Evolutionary conservation across 30 jellyfish, hydroid and myxozoan species (phyloP).

Genomic region (Rhopilema esculentum): DNA sequence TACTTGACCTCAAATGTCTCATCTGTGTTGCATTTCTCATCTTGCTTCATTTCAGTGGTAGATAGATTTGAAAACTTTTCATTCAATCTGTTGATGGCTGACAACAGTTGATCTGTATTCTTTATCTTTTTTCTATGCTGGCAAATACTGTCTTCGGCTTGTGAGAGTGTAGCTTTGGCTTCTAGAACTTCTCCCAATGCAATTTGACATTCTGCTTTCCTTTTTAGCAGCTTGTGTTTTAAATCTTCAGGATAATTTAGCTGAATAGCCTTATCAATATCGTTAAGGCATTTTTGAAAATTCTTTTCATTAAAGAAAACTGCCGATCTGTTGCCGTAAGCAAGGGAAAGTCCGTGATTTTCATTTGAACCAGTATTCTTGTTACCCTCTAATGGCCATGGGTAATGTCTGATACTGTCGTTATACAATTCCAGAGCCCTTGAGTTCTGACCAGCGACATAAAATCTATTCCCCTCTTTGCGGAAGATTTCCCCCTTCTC

Average conservation of each 20-base stretch:
- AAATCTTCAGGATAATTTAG: slow-evolving; percentile 55
- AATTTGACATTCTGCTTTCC: slow-evolving; percentile 58
- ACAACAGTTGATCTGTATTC: background rate
- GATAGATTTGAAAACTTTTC: background rate
- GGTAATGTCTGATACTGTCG: slow-evolving; percentile 57
- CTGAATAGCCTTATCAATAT: slow-evolving; percentile 67
- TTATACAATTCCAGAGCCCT: slow-evolving; percentile 78
- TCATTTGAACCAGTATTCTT: background rate
- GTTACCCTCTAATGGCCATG: slow-evolving; percentile 8
- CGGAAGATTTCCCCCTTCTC: slow-evolving; percentile 44
- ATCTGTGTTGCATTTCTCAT: background rate
- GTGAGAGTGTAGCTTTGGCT: slow-evolving; percentile 25
- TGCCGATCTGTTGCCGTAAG: slow-evolving; percentile 94
- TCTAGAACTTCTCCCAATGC: slow-evolving; percentile 17
- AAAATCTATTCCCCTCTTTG: slow-evolving; percentile 65
- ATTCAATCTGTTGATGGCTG: slow-evolving; percentile 11
- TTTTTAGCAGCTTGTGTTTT: slow-evolving; percentile 37
- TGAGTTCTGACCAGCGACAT: slow-evolving; percentile 40
- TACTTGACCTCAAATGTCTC: background rate
- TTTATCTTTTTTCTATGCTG: background rate
- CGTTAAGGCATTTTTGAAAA: slow-evolving; percentile 72
- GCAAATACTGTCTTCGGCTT: slow-evolving; percentile 9
- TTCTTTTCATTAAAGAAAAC: slow-evolving; percentile 53
- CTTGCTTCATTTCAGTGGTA: background rate
- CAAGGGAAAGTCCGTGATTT: slow-evolving; percentile 43